A percentile compares a stretch with the other conserved stretches of the same genome.
Evolutionary conservation across 2,113 vertebrate genomes (phyloP).

Genomic region (Platycercus adscitus): DNA sequence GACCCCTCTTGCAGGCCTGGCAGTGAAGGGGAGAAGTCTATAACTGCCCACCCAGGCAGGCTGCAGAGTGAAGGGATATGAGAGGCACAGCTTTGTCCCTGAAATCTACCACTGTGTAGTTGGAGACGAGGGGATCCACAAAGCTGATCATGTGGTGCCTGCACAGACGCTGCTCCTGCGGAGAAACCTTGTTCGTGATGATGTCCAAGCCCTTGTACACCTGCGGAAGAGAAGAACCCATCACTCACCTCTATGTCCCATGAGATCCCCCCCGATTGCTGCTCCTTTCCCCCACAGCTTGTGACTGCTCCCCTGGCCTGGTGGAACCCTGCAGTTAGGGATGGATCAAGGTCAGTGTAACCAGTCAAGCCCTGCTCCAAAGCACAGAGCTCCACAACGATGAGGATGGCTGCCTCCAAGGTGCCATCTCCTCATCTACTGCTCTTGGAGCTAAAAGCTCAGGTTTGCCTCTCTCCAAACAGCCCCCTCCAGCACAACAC

Average conservation of each 20-base stretch:
- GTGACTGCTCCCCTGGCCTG: neutral
- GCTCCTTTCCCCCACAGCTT: neutral
- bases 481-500: neutral
- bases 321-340: neutral
- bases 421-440: conserved; percentile 11
- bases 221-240: conserved; percentile 65
- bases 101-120: conserved; percentile 95
- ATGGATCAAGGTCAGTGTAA: neutral
- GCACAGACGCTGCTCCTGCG: conserved; percentile 85
- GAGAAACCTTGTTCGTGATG: conserved; percentile 94
- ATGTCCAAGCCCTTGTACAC: conserved; percentile 95
- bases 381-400: neutral
- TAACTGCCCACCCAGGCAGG: neutral
- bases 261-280: accelerated
- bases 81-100: conserved; percentile 87
- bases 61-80: conserved; percentile 85
- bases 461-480: neutral
- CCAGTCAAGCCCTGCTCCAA: neutral
- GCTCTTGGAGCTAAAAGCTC: conserved; percentile 24
- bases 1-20: neutral
- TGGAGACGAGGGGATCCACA: conserved; percentile 89
- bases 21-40: neutral
- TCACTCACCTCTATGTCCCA: neutral
- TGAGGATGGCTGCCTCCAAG: neutral
- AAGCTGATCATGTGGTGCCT: conserved; percentile 97